Percentiles rank a stretch among this genome's conserved stretches.
phyloP scores from a whole-genome alignment of 2,888 invertebrate genomes.

The Ernsta delagoae region DNA sequence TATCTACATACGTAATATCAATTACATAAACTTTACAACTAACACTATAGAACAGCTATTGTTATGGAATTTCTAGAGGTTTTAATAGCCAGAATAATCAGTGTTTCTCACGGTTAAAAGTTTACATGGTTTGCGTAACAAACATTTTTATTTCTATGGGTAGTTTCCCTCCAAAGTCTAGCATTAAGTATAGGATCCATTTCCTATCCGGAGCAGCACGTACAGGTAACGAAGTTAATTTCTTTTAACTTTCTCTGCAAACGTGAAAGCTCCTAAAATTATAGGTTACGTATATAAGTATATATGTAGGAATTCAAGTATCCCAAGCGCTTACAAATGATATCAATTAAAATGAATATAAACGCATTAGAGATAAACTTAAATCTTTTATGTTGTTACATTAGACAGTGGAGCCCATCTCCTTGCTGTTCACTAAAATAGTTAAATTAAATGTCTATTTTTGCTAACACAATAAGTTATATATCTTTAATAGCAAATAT shows the following conservation, averaged over 20 bases:
- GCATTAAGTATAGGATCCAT: constrained; percentile 45
- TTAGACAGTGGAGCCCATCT: too few relatives aligned
- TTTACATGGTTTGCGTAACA: constrained; percentile 22
- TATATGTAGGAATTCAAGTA: not conserved
- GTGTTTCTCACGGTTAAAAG: constrained; percentile 29
- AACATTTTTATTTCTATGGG: constrained; percentile 16
- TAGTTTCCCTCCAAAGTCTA: constrained; percentile 40
- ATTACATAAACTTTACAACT: not conserved
- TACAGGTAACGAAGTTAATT: constrained; percentile 50
- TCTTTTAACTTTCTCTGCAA: constrained; percentile 54
- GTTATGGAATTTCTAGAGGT: constrained; percentile 16
- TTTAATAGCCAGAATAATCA: constrained; percentile 18
- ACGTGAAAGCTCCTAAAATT: constrained; percentile 22
- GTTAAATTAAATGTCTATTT: too few relatives aligned
- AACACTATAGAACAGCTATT: constrained; percentile 6
- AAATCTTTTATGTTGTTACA: too few relatives aligned
- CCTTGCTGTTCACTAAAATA: too few relatives aligned
- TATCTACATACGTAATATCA: not conserved
- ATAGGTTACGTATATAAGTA: not conserved
- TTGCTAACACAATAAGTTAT: too few relatives aligned
- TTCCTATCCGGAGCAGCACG: constrained; percentile 47
- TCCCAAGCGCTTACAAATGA: constrained; percentile 20
- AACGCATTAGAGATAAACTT: too few relatives aligned
- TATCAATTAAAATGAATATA: constrained; percentile 1
- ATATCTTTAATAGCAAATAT: too few relatives aligned